Conservation (phyloP, 2,113 vertebrate species). For the Bombycilla garrulus region DNA sequence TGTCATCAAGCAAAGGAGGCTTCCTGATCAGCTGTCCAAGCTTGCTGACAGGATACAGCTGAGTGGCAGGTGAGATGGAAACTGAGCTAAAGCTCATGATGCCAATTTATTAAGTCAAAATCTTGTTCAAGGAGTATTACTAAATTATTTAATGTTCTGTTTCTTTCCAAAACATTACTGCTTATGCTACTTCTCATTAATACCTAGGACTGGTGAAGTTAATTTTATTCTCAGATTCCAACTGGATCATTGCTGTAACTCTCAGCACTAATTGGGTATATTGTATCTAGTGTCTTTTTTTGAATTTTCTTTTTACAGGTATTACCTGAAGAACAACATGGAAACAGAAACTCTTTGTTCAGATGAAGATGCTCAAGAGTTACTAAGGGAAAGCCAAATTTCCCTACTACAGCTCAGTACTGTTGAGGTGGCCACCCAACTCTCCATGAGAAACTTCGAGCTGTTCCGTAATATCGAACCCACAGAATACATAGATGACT, state of each 20-base stretch:
- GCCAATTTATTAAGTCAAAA: background rate
- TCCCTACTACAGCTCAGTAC: constrained; percentile 93
- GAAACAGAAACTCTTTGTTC: constrained; percentile 97
- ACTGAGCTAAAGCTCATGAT: background rate
- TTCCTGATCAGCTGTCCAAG: constrained; percentile 96
- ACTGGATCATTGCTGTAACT: background rate
- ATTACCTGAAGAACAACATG: constrained; percentile 99
- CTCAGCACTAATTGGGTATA: background rate
- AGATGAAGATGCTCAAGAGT: constrained; percentile 95
- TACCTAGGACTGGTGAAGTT: background rate
- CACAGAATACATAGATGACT: constrained; percentile 96
- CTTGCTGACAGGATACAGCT: constrained; percentile 96
- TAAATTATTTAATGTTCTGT: background rate
- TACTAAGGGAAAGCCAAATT: constrained; percentile 92
- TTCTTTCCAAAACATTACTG: background rate
- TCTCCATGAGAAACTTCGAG: constrained; percentile 96
- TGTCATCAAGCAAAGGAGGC: constrained; percentile 93
- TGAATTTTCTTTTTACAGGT: constrained; percentile 72
- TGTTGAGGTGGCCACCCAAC: constrained; percentile 93
- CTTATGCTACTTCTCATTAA: background rate
- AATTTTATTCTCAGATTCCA: background rate
- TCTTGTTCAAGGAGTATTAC: background rate
- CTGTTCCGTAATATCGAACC: constrained; percentile 97
- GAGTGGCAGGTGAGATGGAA: constrained; percentile 85
- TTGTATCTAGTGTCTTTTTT: background rate